Percentiles rank a stretch among this genome's conserved stretches.
Evolutionary conservation across 1,140 invertebrate genomes (phyloP).

Genomic region (Caenorhabditis tropicalis): DNA sequence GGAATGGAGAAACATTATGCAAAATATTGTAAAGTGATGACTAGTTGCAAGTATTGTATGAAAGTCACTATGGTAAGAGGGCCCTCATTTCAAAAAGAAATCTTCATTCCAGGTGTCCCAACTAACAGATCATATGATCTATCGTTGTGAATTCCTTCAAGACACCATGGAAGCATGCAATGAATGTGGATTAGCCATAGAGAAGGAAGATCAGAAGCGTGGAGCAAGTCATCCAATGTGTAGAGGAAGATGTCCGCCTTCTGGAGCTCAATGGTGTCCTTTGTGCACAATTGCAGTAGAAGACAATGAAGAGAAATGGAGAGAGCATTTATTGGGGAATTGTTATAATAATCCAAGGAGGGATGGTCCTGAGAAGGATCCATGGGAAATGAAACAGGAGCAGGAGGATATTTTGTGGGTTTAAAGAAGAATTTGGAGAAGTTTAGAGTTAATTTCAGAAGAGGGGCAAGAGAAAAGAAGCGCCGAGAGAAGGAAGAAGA

Average conservation of each 20-base stretch:
- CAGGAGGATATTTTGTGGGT: constrained; percentile 9
- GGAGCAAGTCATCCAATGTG: constrained; percentile 31
- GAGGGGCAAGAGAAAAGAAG: not conserved
- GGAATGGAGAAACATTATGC: constrained; percentile 41
- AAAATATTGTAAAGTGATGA: constrained; percentile 30
- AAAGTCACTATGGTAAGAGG: not conserved
- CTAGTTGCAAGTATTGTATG: constrained; percentile 25
- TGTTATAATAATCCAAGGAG: constrained; percentile 30
- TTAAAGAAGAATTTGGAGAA: not conserved
- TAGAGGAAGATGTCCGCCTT: constrained; percentile 18
- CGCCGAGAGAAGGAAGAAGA: not conserved
- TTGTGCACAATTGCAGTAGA: constrained; percentile 35
- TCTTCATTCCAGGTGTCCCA: constrained; percentile 18
- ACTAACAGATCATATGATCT: constrained; percentile 30
- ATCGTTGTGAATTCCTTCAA: constrained; percentile 42
- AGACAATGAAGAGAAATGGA: constrained; percentile 36
- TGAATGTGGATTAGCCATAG: constrained; percentile 28
- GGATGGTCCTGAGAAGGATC: constrained; percentile 34
- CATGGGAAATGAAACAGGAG: constrained; percentile 29
- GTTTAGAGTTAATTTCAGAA: not conserved
- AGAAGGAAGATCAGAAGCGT: constrained; percentile 17
- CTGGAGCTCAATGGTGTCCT: constrained; percentile 34
- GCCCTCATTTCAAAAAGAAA: not conserved
- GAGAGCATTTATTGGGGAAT: not conserved
- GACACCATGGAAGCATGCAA: constrained; percentile 29